These are phyloP conservation scores for Cataglyphis rosenhaueri DNA, from an alignment of 2,888 invertebrate species.

Conservation along the genomic window DNA sequence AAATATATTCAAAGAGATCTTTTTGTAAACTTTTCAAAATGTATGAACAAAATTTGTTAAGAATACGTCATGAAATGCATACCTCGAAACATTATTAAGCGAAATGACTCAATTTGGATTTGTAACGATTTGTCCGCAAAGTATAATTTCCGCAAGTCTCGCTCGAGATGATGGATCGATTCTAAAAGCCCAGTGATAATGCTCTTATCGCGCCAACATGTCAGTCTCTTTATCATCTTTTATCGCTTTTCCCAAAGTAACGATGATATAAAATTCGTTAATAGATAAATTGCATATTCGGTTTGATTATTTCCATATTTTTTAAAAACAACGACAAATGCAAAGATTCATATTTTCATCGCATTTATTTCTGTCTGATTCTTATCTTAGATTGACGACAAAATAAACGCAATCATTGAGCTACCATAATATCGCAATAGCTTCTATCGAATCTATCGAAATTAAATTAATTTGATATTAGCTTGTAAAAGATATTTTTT, in stretches of 20 bases:
- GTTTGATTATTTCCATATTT: neutral
- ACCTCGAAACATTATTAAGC: neutral
- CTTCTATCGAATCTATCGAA: neutral
- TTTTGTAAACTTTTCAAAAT: neutral
- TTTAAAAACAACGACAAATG: neutral
- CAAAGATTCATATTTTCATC: neutral
- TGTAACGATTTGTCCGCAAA: neutral
- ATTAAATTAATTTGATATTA: conserved; percentile 13
- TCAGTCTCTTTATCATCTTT: neutral
- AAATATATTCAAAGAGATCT: neutral
- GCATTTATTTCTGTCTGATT: neutral
- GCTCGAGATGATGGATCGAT: conserved; percentile 17
- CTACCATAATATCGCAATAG: neutral
- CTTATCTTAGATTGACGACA: neutral
- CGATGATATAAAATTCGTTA: neutral
- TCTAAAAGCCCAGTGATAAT: conserved; percentile 7
- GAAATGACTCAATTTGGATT: conserved; percentile 14
- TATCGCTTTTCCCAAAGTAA: neutral
- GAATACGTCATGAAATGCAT: neutral
- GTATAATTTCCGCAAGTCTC: conserved; percentile 2
- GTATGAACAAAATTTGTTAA: no score
- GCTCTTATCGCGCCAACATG: conserved; percentile 4
- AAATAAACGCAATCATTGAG: neutral
- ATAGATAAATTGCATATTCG: neutral
- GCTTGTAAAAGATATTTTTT: neutral